Base-by-base conservation (phyloP, 1,140 invertebrate species). In the Neodiprion fabricii region DNA sequence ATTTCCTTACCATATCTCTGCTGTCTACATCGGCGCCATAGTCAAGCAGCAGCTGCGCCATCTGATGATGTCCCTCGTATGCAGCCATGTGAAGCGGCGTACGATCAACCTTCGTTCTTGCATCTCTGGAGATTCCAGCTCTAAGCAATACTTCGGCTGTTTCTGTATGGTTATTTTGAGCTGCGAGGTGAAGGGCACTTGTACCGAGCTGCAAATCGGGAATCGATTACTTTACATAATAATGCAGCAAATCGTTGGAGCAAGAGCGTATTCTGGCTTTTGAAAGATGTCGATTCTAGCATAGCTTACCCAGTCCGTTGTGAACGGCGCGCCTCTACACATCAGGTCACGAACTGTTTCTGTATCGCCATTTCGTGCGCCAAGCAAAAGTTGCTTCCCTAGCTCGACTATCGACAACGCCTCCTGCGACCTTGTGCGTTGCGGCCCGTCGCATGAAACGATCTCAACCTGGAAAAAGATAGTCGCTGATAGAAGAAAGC, bases 51-150 rank as follows among this genome's bases (percentile, higher is more conserved):
- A 96, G 86, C 78, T 93, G 90, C 9, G 95, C 94, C 81, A 97
- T 94, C 65, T 91, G 89, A 47, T 92, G 86, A 86, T 97, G 94
- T 0, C 96, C 97, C 82, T 96, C 95, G 83, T 95, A 95, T 7
- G 94, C 92, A 48, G 96, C 96, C 82, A 96, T 92, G 87, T 97
- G 96, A 50, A 98, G 86, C 66, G 97, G 95, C 28, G 97, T 98
- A 80, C 96, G 91, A 84, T 97, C 96, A 1, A 98, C 96, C 90
- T 98, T 98, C 14, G 96, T 98, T 78, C 95, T 91, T 5, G 95
- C 93, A 89, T 98, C 96, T 79, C 94, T 91, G 48, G 93, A 95
- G 76, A 97, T 95, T 67, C 96, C 96, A 49, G 95, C 95, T 76
- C 93, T 90, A 40, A 98, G 87, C 50, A 98, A 89, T 75, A 96